A percentile compares a stretch with the other conserved stretches of the same genome.
Evolutionary conservation across 1,140 invertebrate species (phyloP).

Genomic region (Eriocheir sinensis): DNA sequence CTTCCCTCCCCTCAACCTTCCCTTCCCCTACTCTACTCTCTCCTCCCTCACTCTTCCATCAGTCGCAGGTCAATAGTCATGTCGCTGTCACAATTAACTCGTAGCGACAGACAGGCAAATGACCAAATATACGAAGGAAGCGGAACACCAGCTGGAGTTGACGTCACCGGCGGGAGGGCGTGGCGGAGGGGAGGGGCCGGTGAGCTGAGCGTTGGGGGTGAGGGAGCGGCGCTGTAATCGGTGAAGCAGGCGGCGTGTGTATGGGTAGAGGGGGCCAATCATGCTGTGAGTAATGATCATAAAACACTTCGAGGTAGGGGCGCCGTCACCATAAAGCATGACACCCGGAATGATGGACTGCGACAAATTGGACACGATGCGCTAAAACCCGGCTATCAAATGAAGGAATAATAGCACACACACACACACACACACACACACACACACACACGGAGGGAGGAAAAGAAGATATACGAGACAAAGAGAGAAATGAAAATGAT

Average conservation of each 20-base stretch:
- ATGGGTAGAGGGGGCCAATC: background rate
- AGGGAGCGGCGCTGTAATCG: too few species aligned
- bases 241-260: background rate
- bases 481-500: background rate
- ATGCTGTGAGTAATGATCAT: background rate
- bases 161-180: background rate
- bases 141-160: background rate
- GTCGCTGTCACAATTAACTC: background rate
- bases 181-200: background rate
- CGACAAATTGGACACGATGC: background rate
- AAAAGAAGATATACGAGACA: background rate
- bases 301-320: background rate
- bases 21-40: background rate
- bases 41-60: background rate
- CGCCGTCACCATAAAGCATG: background rate
- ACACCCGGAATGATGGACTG: background rate
- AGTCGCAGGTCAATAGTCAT: background rate
- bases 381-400: background rate
- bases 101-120: background rate
- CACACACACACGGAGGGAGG: background rate
- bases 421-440: background rate
- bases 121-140: background rate
- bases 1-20: background rate
- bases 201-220: too few species aligned
- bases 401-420: background rate